phyloP scores from a whole-genome alignment of 2,888 invertebrate genomes.

The Conus canariensis region DNA sequence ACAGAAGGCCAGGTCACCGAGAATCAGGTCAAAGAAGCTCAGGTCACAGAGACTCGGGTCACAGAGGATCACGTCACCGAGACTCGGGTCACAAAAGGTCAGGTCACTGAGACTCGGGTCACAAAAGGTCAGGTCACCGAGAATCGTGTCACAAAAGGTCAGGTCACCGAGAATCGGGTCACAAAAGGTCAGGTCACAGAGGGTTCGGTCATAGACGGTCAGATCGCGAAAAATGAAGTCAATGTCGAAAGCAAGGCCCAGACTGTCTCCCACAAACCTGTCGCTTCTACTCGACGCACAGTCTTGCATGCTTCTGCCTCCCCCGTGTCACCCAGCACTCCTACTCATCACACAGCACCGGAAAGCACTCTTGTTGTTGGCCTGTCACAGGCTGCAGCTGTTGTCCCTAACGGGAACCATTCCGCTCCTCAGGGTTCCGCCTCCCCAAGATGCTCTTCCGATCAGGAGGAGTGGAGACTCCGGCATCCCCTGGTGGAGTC shows the following conservation, averaged over 20 bases:
- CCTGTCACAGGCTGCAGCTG: neutral
- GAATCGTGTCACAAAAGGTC: neutral
- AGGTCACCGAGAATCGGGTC: neutral
- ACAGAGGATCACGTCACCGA: neutral
- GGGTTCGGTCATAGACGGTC: too few species aligned
- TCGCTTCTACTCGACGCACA: neutral
- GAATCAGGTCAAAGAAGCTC: neutral
- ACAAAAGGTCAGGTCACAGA: neutral
- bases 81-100: neutral
- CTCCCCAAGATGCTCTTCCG: conserved; percentile 43
- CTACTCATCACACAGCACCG: conserved; percentile 26
- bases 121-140: too few species aligned
- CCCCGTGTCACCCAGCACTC: conserved; percentile 10
- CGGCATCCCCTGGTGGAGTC: conserved; percentile 33
- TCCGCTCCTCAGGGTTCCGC: conserved; percentile 24
- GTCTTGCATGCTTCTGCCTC: neutral
- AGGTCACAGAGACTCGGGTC: neutral
- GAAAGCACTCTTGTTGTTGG: neutral
- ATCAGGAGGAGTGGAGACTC: conserved; percentile 22
- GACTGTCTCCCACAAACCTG: neutral
- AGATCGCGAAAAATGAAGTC: too few species aligned
- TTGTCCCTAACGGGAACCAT: neutral
- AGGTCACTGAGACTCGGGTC: too few species aligned
- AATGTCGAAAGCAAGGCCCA: too few species aligned
- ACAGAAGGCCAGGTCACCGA: neutral